Evolutionary conservation across 2,888 invertebrate species (phyloP), one percentile per base, ranked within the genome.

Genomic region (Dusona sp.): DNA sequence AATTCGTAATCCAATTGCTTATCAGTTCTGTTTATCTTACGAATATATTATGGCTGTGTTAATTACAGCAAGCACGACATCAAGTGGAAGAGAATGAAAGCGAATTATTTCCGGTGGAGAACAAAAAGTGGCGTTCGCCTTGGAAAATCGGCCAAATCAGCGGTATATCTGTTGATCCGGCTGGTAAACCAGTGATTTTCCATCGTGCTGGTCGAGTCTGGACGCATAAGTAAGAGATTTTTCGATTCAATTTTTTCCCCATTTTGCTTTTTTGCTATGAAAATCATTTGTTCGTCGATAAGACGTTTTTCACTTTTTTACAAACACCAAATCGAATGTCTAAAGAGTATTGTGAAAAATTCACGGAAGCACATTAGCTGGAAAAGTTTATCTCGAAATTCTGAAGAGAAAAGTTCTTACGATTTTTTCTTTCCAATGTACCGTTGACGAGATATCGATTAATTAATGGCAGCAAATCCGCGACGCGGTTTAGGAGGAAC

Each of bases 141-240:
- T 89, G 91, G 85, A 95, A 96, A 89, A 95, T 98, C 48, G 98
- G 98, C 6, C 98, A 98, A 95, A 97, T 98, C 85, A 96, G 97
- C 45, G 98, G 97, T 11, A 96, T 99, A n/a, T 96, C 98, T 13
- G 97, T 98, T 54, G 97, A 98, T 94, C 96, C 96, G 6, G 95
- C 96, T 75, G 97, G 97, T 29, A 97, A 97, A 91, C 97, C 98
- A 3, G 97, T 98, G 75, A 96, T 98, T 87, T 98, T 98, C 93
- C 98, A 99, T 93, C 95, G 99, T 88, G 98, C 96, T 57, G 96
- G 96, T 90, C 95, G 97, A 90, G 95, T 96, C 87, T 98, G 98
- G 98, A 96, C 97, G 93, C 95, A 95, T 92, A 95, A 95, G 97
- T 83, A 70, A 33, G 61, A 29, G 9, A 75, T 51, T 51, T n/a